Conservation (phyloP, 1,140 invertebrate genomes). For the Drosophila ananassae region DNA sequence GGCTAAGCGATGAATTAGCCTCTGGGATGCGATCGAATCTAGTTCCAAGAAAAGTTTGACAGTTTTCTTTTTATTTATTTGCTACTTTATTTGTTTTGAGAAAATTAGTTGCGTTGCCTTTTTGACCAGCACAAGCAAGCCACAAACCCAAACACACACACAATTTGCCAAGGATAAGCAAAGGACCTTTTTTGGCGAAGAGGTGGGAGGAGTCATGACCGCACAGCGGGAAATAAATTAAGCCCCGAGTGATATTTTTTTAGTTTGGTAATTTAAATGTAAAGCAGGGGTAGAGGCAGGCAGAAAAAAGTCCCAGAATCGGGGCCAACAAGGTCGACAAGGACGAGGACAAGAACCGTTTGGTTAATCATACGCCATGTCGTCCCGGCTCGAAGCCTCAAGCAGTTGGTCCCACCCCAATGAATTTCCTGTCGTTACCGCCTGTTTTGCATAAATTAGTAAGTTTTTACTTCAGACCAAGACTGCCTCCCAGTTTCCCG, state of each 20-base stretch:
- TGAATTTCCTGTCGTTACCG: constrained; percentile 20
- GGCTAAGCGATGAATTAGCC: constrained; percentile 33
- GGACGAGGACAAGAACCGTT: constrained; percentile 43
- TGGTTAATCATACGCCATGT: constrained; percentile 78
- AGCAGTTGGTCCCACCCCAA: constrained; percentile 7
- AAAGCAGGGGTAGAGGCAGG: constrained; percentile 35
- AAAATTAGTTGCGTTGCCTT: constrained; percentile 67
- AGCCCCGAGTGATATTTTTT: constrained; percentile 56
- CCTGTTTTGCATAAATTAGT: constrained; percentile 80
- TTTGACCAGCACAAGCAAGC: constrained; percentile 60
- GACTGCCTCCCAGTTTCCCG: neutral
- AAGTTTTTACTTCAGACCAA: constrained; percentile 54
- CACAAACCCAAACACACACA: constrained; percentile 36
- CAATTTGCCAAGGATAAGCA: constrained; percentile 6
- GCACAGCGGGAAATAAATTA: constrained; percentile 50
- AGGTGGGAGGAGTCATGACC: constrained; percentile 1
- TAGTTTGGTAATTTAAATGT: constrained; percentile 75
- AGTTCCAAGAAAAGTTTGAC: constrained; percentile 24
- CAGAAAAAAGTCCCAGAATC: constrained; percentile 23
- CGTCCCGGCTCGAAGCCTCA: constrained; percentile 22
- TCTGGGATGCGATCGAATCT: constrained; percentile 27
- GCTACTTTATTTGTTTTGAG: constrained; percentile 42
- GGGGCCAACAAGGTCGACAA: constrained; percentile 25
- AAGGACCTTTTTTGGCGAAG: constrained; percentile 55
- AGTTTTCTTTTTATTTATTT: constrained; percentile 35